A percentile compares a stretch with the other conserved stretches of the same genome.
Conservation (phyloP, 2,113 vertebrate species). For the Pampusana beccarii region DNA sequence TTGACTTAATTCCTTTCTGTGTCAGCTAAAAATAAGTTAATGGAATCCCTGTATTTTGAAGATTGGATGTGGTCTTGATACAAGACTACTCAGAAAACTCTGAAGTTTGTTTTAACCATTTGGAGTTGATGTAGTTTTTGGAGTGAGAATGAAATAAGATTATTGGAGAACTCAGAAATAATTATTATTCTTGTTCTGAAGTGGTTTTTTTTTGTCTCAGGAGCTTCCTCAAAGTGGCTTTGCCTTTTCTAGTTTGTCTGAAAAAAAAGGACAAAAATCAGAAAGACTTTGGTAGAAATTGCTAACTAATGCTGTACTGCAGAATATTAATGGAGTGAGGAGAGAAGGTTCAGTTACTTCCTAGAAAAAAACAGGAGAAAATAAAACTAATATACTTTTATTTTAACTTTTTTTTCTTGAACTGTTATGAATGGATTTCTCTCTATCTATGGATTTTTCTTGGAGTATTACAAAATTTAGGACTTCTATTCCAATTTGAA, state of each 20-base stretch:
- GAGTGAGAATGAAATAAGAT: background rate
- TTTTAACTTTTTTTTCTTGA: background rate
- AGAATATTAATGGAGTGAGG: background rate
- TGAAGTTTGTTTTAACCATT: background rate
- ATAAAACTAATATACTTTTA: background rate
- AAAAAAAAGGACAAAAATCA: background rate
- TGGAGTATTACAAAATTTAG: rapidly evolving
- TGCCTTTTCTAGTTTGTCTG: background rate
- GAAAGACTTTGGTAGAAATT: background rate
- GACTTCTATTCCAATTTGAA: background rate
- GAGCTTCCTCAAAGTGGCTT: background rate
- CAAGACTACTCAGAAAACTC: background rate
- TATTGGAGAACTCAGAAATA: background rate
- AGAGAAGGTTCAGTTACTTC: background rate
- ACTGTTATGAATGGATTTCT: background rate
- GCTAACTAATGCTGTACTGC: background rate
- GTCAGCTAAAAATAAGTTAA: background rate
- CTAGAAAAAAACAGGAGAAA: background rate
- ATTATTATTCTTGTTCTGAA: background rate
- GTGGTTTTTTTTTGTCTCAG: background rate
- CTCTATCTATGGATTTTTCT: background rate
- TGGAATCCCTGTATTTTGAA: background rate
- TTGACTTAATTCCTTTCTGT: background rate
- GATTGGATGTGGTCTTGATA: background rate
- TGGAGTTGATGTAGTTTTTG: background rate